Base-by-base conservation (phyloP, 2,113 vertebrate genomes). In the Pantherophis guttatus region DNA sequence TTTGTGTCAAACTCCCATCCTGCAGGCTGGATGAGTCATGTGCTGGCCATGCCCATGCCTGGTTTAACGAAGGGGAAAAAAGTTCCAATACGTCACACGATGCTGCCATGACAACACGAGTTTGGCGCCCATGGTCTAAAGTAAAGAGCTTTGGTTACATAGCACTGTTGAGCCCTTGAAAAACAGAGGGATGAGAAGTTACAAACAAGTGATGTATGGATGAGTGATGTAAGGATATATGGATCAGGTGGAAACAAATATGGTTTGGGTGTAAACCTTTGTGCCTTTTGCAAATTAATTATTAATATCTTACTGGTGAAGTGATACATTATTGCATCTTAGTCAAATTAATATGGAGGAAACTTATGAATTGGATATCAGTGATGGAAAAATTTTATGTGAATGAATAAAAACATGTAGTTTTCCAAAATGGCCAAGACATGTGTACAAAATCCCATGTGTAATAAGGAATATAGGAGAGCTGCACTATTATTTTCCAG, bases 321-420 rank as follows among this genome's bases (percentile, higher is more conserved):
- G 39, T 39, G 33, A 81, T 44, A 81, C 33, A 21, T 81, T 39
- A 44, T 81, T 44, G 33, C 33, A 81, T 44, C 75, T 81, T 81
- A 44, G 87, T 55, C 12, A 87, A 94, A 19, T 0, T 87, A 5
- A 0, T 24, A 19, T 33, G 19, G 70, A 65, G 53, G 86, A 65
- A 26, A n/a, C 0, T 21, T 91, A 53, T 91, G 57, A 94, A n/a
- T 81, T 95, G 92, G 23, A 29, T 85, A 70, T 29, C 50, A 53
- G 15, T 53, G 53, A 75, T 21, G 21, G 19, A 75, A 90, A 10
- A 33, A 3, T 12, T 75, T n/a, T 53, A 24, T 12, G 33, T 85
- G n/a, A 26, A 54, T 89, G 21, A 57, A 58, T 59, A 50, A 70
- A 90, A 90, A 53, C 4, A 39, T 26, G 11, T 85, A 29, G 10